Conservation (phyloP, 1,140 invertebrate genomes). For the Macrobrachium rosenbergii region DNA sequence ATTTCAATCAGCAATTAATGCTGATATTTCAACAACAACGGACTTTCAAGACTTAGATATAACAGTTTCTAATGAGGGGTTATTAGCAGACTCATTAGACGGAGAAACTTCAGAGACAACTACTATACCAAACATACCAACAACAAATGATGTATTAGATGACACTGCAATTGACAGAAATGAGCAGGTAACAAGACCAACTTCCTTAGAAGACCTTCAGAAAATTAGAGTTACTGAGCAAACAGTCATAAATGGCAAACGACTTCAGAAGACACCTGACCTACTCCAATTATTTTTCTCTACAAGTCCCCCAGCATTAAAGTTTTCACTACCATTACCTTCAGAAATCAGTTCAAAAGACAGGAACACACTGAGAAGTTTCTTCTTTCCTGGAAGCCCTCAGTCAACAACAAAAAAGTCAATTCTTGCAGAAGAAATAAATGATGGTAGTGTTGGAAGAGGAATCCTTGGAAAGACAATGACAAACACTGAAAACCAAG, state of each 20-base stretch:
- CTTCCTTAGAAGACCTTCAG: conserved; percentile 24
- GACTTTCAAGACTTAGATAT: not conserved
- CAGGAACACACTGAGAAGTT: conserved; percentile 1
- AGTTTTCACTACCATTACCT: not conserved
- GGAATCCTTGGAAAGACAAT: no score
- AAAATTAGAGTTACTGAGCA: conserved; percentile 1
- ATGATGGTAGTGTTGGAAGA: no score
- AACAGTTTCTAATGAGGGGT: no score
- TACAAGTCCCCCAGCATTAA: not conserved
- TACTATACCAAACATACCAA: not conserved
- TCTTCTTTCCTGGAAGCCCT: not conserved
- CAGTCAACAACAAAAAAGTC: no score
- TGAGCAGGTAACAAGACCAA: conserved; percentile 1
- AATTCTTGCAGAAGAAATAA: no score
- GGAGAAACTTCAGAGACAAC: not conserved
- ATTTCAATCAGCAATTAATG: not conserved
- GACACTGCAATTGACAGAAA: not conserved
- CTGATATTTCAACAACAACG: not conserved
- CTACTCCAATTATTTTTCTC: conserved; percentile 24
- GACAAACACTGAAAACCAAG: no score
- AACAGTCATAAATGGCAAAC: not conserved
- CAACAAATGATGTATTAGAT: not conserved
- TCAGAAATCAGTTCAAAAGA: conserved; percentile 1
- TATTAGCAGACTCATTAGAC: no score
- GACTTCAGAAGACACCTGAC: not conserved